A percentile compares a stretch with the other conserved stretches of the same genome.
Evolutionary conservation across 2,797 vertebrate species (phyloP).

Genomic region (Artibeus lituratus): DNA sequence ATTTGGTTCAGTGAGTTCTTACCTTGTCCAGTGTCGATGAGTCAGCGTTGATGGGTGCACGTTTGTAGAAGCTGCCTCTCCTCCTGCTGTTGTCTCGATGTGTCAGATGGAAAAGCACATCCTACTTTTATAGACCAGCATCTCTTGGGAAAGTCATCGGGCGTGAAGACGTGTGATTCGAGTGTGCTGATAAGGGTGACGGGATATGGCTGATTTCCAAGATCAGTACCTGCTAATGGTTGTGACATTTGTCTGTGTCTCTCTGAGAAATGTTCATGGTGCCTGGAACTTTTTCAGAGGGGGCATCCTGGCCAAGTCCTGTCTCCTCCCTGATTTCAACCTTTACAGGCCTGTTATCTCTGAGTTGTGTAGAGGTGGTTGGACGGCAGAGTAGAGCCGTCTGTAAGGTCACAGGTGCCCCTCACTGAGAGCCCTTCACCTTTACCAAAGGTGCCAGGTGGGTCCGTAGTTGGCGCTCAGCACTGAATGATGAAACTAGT

Average conservation of each 20-base stretch:
- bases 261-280: neutral
- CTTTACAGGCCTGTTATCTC: neutral
- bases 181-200: constrained; percentile 37
- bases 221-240: neutral
- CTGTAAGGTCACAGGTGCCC: neutral
- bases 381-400: neutral
- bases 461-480: neutral
- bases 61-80: neutral
- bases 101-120: neutral
- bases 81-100: neutral
- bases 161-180: neutral
- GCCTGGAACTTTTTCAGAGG: neutral
- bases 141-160: neutral
- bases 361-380: neutral
- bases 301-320: neutral
- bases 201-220: constrained; percentile 38
- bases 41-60: neutral
- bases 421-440: neutral
- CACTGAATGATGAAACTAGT: neutral
- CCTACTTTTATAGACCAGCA: constrained; percentile 36
- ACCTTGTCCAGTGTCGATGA: neutral
- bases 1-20: neutral
- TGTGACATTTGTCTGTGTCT: neutral
- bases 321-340: neutral
- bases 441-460: neutral